Evolutionary conservation across 2,113 vertebrate genomes (phyloP).

Genomic region (Spea bombifrons): DNA sequence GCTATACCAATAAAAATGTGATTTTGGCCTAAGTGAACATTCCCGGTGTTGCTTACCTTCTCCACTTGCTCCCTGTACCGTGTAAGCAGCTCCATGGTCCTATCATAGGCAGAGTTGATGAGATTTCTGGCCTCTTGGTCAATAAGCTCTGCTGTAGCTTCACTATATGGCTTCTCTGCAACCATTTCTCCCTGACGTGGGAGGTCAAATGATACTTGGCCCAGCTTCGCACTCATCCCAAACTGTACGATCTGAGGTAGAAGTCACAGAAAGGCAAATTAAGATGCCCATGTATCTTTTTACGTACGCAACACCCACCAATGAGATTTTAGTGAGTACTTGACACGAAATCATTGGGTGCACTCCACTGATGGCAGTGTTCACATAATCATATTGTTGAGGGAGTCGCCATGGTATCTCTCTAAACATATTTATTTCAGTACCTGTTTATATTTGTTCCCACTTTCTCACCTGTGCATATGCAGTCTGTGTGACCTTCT

Average conservation of each 20-base stretch:
- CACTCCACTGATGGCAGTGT: too few relatives aligned
- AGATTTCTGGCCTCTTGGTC: constrained; percentile 72
- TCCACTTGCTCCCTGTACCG: constrained; percentile 56
- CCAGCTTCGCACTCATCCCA: constrained; percentile 67
- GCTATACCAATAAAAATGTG: too few relatives aligned
- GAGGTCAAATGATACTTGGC: constrained; percentile 64
- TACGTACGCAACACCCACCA: too few relatives aligned
- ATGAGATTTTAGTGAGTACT: too few relatives aligned
- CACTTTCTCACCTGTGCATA: constrained; percentile 61
- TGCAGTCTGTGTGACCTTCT: constrained; percentile 64
- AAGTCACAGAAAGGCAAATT: background rate
- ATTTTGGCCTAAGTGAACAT: too few relatives aligned
- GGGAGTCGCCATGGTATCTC: too few relatives aligned
- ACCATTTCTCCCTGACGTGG: constrained; percentile 52
- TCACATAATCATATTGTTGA: too few relatives aligned
- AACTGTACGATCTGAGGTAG: constrained; percentile 62
- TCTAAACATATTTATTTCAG: too few relatives aligned
- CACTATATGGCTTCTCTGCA: constrained; percentile 62
- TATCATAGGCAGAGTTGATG: constrained; percentile 56
- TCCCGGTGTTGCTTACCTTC: constrained; percentile 49
- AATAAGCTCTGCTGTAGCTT: constrained; percentile 66
- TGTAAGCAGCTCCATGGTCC: constrained; percentile 62
- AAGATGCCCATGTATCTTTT: background rate
- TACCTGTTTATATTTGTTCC: background rate
- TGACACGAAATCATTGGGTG: too few relatives aligned